Evolutionary conservation across 2,888 invertebrate species (phyloP), one percentile per base, ranked within the genome.

Genomic region (Buathra laborator): DNA sequence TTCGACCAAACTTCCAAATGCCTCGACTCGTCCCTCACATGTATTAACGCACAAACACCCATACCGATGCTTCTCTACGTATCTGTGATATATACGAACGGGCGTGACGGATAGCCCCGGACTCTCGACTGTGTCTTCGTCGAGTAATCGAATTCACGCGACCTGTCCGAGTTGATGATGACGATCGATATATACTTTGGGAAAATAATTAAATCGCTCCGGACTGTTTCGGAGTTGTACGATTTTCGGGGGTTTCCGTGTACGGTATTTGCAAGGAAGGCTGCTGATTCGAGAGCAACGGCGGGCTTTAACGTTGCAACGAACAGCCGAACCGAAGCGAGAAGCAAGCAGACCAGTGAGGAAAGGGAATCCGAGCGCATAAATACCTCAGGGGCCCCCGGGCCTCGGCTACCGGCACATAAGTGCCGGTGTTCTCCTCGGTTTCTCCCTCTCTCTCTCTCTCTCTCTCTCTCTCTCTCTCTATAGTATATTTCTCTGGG

Each of bases 321-420:
- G 37, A 56, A 70, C 44, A 74, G 72, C 59, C 77, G 62, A 78
- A 78, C 51, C 74, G 78, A 81, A 74, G 74, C 74, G 78, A 77
- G 68, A 74, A 75, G 43, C 76, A 68, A 75, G 74, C 56, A 64
- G 51, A 74, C 14, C 81, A 24, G 66, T 75, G 85, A 83, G 85
- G 70, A 85, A 85, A 85, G 85, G 85, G 80, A 83, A 81, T 81
- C 78, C 77, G 84, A 84, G 84, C 84, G 81, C 84, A 84, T 81
- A 84, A 84, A 84, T 84, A 81, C 84, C 81, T 81, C 81, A 3
- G 81, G 48, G 68, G 84, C 81, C 81, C 68, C 74, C 46, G 74
- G 84, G 84, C 84, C 72, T 77, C 81, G 84, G 81, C 84, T 81
- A 84, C 84, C 74, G 84, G 84, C 84, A 81, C 80, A 81, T 84